Evolutionary conservation across 30 jellyfish, hydroid and myxozoan genomes (phyloP), one percentile per base, ranked within the genome.

Genomic region (Hydractinia echinata): DNA sequence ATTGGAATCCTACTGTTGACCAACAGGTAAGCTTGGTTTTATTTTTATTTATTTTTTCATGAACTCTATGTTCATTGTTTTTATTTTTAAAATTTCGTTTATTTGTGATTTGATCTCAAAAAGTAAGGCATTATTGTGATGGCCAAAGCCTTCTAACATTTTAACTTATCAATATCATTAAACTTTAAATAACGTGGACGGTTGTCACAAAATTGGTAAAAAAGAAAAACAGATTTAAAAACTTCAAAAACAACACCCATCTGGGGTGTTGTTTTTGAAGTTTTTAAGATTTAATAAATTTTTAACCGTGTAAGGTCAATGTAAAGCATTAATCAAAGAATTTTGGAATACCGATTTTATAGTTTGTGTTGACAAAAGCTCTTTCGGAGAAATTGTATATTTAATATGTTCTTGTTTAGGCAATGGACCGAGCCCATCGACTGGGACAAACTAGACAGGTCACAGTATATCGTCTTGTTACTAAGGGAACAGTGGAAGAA

Each of bases 351-450:
- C n/a, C n/a, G n/a, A n/a, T n/a, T n/a, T n/a, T n/a, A 30, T 30
- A 30, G 44, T 30, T 30, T 30, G 44, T 30, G 44, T 30, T 30
- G 44, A 30, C 44, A 30, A 30, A 30, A 30, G 13, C 11, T 68
- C 21, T 68, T 60, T 60, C 70, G 1, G 70, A 60, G 2, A 15
- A 60, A 14, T 60, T 11, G 15, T 68, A 68, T 68, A 51, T 52
- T 5, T 68, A 76, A 9, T n/a, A n/a, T 84, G 4, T 61, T 54
- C 10, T 61, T 55, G 62, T 77, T 50, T 50, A 94, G 96, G 99
- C 99, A 10, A 94, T 94, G 99, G 99, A 94, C 79, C 87, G 99
- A 53, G 99, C 99, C 0, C 99, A 94, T 82, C 94, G 99, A 18
- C 87, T 94, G 10, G 99, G 99, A 7, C 99, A 94, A 79, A 94